Evolutionary conservation across 2,113 vertebrate genomes (phyloP).

Genomic region (Calypte anna): DNA sequence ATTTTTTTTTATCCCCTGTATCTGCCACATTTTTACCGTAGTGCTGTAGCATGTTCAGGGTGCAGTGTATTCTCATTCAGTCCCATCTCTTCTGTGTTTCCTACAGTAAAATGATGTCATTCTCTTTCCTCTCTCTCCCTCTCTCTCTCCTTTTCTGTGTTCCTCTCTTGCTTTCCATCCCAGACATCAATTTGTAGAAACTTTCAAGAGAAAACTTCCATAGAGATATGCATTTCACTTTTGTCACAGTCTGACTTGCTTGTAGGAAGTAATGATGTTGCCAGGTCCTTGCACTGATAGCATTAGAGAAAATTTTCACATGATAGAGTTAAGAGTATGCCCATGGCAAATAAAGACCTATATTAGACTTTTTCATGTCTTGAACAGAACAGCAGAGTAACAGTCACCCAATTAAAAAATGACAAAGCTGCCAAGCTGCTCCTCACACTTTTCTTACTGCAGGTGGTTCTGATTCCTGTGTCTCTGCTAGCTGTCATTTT

Average conservation of each 20-base stretch:
- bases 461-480: background rate
- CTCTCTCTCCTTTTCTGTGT: background rate
- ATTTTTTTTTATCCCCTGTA: background rate
- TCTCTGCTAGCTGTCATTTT: background rate
- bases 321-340: background rate
- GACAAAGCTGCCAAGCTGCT: accelerated
- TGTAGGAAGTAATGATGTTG: background rate
- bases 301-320: background rate
- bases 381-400: background rate
- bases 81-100: background rate
- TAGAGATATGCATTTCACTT: background rate
- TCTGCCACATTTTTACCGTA: background rate
- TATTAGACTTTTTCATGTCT: background rate
- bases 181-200: background rate
- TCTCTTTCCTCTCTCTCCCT: background rate
- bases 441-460: accelerated
- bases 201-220: background rate
- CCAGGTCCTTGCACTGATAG: background rate
- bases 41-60: background rate
- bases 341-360: background rate
- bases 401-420: background rate
- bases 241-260: background rate
- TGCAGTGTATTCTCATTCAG: background rate
- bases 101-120: background rate
- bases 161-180: background rate